phyloP scores from a whole-genome alignment of 2,113 vertebrate genomes.

The Chiloscyllium plagiosum region DNA sequence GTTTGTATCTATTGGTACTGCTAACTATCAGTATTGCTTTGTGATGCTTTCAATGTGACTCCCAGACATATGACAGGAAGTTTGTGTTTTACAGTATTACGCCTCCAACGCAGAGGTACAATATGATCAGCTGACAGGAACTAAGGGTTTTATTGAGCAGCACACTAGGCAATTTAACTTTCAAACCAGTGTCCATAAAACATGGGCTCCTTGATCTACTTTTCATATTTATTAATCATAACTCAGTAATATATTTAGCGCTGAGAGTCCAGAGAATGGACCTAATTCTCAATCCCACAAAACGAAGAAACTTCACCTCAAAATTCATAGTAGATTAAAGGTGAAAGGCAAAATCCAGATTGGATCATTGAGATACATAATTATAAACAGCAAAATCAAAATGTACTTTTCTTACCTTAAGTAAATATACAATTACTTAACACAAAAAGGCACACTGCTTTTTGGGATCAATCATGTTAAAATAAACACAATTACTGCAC shows the following conservation, averaged over 20 bases:
- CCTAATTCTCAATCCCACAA: neutral
- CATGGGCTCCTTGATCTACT: neutral
- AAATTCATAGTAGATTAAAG: neutral
- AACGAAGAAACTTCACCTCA: neutral
- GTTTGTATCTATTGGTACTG: neutral
- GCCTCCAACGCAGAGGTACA: constrained; percentile 4
- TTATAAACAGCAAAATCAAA: neutral
- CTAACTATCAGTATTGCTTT: neutral
- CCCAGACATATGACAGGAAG: constrained; percentile 11
- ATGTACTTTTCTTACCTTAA: neutral
- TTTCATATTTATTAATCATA: neutral
- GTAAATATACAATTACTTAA: neutral
- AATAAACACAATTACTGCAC: constrained; percentile 23
- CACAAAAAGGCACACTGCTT: neutral
- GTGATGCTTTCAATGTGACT: constrained; percentile 18
- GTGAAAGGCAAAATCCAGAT: neutral
- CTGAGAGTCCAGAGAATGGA: neutral
- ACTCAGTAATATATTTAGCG: neutral
- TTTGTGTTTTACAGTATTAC: constrained; percentile 10
- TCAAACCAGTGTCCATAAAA: neutral
- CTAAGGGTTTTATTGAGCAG: neutral
- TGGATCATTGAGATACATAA: neutral
- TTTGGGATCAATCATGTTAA: constrained; percentile 16
- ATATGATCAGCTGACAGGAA: constrained; percentile 13
- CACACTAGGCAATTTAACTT: neutral